Evolutionary conservation across 92 coral and sea anemone genomes (phyloP).

Genomic region (Nematostella vectensis): DNA sequence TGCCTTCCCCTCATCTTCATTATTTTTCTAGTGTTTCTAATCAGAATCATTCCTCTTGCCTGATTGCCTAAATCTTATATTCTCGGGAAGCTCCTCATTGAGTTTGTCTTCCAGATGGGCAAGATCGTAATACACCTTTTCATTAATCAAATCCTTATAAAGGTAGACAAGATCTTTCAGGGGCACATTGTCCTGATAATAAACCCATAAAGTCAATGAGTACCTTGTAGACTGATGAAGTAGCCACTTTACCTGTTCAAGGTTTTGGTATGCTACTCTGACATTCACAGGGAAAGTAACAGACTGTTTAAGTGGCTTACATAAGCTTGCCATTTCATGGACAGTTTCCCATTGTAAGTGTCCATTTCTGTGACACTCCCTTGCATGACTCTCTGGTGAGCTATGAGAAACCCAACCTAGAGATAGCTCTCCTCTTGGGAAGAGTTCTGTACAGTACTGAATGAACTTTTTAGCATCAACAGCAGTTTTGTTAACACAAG

Average conservation of each 20-base stretch:
- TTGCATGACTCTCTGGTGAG: neutral
- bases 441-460: conserved; percentile 38
- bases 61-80: neutral
- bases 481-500: conserved; percentile 42
- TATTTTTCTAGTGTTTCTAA: too few relatives aligned
- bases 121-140: conserved; percentile 59
- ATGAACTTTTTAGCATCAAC: conserved; percentile 58
- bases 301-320: conserved; percentile 36
- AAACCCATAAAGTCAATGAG: conserved; percentile 79
- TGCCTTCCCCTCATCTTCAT: too few relatives aligned
- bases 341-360: conserved; percentile 59
- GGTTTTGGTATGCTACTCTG: conserved; percentile 44
- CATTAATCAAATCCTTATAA: conserved; percentile 33
- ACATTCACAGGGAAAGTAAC: conserved; percentile 84
- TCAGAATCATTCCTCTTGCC: neutral
- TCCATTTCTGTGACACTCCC: conserved; percentile 3
- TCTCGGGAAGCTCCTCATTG: conserved; percentile 1
- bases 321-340: conserved; percentile 52
- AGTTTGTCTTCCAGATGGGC: neutral
- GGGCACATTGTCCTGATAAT: conserved; percentile 40
- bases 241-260: conserved; percentile 65
- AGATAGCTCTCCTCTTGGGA: conserved; percentile 62
- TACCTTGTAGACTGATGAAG: conserved; percentile 51
- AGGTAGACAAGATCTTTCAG: conserved; percentile 49
- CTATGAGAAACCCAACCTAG: conserved; percentile 71